Conservation (phyloP, 2,113 vertebrate genomes). For the Lamprologus ornatipinnis region DNA sequence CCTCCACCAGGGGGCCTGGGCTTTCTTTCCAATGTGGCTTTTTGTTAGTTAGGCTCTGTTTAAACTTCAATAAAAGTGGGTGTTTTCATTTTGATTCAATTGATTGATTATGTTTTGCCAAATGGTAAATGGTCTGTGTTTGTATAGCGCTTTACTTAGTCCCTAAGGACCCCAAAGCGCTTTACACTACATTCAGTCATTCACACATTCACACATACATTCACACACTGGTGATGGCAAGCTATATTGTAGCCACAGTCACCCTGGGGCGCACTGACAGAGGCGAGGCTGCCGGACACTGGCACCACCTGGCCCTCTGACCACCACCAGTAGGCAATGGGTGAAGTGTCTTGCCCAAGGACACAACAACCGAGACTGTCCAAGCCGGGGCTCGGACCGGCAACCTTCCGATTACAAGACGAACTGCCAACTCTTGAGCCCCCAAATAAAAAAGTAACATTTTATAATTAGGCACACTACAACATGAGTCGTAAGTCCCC, state of each 20-base stretch:
- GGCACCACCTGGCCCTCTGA: neutral
- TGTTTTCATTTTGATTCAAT: neutral
- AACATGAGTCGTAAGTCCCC: neutral
- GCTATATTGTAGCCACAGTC: neutral
- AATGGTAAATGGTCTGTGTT: neutral
- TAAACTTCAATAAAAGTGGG: neutral
- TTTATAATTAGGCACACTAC: neutral
- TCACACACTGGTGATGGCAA: neutral
- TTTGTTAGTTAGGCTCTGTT: neutral
- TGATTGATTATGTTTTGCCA: neutral
- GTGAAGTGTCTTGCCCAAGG: neutral
- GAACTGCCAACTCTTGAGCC: neutral
- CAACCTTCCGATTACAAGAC: neutral
- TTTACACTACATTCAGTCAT: neutral
- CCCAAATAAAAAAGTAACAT: neutral
- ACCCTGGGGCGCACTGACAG: neutral
- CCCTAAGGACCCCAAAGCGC: neutral
- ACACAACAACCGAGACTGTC: neutral
- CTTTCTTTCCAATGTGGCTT: neutral
- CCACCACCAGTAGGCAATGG: neutral
- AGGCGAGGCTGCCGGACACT: neutral
- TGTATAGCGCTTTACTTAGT: neutral
- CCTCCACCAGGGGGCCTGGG: neutral
- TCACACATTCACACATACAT: neutral
- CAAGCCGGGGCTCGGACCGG: rapidly evolving